Evolutionary conservation across 2,888 invertebrate genomes (phyloP).

Genomic region (Odontomyia ornata): DNA sequence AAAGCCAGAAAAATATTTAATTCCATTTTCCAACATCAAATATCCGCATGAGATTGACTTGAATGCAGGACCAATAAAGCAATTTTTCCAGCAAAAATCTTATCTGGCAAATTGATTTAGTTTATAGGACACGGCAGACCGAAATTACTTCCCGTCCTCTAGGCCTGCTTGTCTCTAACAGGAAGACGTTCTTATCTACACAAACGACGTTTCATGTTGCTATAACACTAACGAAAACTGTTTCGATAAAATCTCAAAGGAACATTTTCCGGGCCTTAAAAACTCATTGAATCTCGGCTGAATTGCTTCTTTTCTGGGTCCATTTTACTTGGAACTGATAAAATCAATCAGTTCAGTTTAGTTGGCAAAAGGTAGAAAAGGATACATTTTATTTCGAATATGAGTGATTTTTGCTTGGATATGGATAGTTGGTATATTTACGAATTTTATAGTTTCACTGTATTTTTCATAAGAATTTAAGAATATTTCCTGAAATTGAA

Average conservation of each 20-base stretch:
- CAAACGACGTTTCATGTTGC: background rate
- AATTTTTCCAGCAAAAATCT: background rate
- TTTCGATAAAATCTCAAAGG: conserved; percentile 6
- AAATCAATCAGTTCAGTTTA: background rate
- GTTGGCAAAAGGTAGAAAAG: too few relatives aligned
- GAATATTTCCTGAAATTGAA: too few relatives aligned
- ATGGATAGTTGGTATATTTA: too few relatives aligned
- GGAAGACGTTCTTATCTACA: background rate
- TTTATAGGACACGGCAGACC: background rate
- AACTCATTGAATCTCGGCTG: background rate
- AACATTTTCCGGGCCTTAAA: conserved; percentile 4
- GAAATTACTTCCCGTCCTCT: background rate
- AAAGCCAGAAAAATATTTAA: too few relatives aligned
- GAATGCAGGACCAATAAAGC: background rate
- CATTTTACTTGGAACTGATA: background rate
- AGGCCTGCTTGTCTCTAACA: background rate
- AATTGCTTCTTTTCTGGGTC: background rate
- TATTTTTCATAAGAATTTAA: too few relatives aligned
- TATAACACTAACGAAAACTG: conserved; percentile 16
- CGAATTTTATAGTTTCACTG: too few relatives aligned
- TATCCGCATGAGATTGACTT: too few relatives aligned
- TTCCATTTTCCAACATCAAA: too few relatives aligned
- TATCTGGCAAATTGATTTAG: conserved; percentile 3
- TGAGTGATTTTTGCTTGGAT: too few relatives aligned
- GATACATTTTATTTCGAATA: too few relatives aligned